Conservation (phyloP, 2,888 invertebrate species). For the Caenorhabditis sp. region DNA sequence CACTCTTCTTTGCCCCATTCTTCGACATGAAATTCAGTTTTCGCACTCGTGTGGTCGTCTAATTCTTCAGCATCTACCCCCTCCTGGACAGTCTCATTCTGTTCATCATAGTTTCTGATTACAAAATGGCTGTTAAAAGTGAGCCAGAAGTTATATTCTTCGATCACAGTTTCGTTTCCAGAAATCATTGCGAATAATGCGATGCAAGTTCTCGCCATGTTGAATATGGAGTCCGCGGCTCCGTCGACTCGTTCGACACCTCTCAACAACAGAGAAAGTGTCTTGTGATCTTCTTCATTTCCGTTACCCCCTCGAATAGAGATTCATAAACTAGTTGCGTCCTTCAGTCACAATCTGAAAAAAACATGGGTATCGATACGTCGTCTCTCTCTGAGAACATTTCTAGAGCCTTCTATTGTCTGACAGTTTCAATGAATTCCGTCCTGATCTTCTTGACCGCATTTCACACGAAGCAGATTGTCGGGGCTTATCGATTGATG, state of each 20-base stretch:
- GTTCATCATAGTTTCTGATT: constrained; percentile 13
- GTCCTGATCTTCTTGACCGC: constrained; percentile 4
- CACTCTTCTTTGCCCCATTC: constrained; percentile 41
- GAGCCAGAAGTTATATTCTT: no score
- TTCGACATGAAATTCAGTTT: constrained; percentile 51
- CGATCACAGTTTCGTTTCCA: background rate
- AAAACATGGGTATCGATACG: no score
- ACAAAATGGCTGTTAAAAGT: constrained; percentile 2
- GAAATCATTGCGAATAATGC: constrained; percentile 6
- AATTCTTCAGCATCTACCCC: constrained; percentile 46
- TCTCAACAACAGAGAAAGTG: constrained; percentile 12
- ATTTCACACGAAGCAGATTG: constrained; percentile 18
- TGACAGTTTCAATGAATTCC: no score
- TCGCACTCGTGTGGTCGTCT: constrained; percentile 23
- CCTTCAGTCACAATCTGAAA: no score
- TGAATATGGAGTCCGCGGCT: background rate
- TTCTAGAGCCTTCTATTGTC: no score
- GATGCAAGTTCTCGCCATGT: background rate
- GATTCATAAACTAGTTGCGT: no score
- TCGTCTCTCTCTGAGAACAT: no score
- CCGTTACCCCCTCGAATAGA: no score
- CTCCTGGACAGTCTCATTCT: constrained; percentile 32
- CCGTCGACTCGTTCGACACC: background rate
- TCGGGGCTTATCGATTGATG: constrained; percentile 3
- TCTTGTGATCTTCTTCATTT: constrained; percentile 1